Conservation (phyloP, 2,113 vertebrate genomes). For the Phaethornis superciliosus region DNA sequence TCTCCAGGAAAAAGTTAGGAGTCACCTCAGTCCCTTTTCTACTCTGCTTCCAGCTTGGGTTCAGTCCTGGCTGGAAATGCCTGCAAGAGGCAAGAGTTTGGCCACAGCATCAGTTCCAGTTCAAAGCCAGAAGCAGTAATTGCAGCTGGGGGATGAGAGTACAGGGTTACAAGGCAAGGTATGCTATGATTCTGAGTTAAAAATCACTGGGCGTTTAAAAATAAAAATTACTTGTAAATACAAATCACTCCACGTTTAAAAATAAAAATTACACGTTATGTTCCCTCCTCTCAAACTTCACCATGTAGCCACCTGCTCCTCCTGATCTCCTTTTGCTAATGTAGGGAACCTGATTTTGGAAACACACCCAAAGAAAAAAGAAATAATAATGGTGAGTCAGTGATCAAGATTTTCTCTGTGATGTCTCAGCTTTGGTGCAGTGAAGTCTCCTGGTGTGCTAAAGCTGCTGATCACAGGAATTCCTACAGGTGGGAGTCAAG, state of each 20-base stretch:
- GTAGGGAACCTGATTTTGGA: not conserved
- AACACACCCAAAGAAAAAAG: not conserved
- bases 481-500: not conserved
- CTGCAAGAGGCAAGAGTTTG: not conserved
- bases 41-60: not conserved
- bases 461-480: not conserved
- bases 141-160: too few relatives aligned
- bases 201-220: not conserved
- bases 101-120: not conserved
- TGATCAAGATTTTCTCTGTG: not conserved
- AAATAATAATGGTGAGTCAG: not conserved
- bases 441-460: not conserved
- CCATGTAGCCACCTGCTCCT: accelerated
- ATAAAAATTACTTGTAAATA: not conserved
- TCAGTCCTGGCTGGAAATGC: not conserved
- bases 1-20: not conserved
- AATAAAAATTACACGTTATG: not conserved
- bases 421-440: accelerated
- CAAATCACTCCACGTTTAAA: not conserved
- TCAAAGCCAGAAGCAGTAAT: too few relatives aligned
- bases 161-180: not conserved
- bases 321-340: not conserved
- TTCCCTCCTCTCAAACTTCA: not conserved
- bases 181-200: not conserved
- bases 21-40: not conserved